Evolutionary conservation across 2,888 invertebrate species (phyloP).

Genomic region (Coelinius sp.): DNA sequence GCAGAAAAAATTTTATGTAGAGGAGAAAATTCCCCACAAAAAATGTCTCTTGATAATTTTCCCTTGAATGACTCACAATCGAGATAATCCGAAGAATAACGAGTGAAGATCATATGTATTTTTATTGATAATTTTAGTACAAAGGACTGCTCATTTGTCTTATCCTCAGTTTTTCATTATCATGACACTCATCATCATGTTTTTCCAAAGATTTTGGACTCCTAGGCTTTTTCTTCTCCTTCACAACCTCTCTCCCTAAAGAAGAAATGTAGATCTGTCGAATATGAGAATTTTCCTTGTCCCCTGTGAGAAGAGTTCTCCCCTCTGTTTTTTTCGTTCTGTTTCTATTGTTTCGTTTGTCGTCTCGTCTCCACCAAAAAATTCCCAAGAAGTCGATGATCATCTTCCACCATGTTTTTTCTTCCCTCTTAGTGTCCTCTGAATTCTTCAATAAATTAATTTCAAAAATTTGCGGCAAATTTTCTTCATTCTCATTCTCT

Average conservation of each 20-base stretch:
- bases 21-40: no score
- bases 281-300: conserved; percentile 8
- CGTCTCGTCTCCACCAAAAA: conserved; percentile 30
- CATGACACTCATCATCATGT: conserved; percentile 19
- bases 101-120: no score
- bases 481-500: not conserved
- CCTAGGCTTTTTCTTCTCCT: conserved; percentile 43
- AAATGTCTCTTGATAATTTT: no score
- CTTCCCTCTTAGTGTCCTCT: not conserved
- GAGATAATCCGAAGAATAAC: no score
- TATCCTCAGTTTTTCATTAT: conserved; percentile 33
- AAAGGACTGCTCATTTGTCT: conserved; percentile 52
- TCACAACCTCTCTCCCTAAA: not conserved
- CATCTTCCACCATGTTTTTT: conserved; percentile 33
- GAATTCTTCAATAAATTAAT: not conserved
- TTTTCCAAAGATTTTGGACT: conserved; percentile 23
- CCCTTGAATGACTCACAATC: no score
- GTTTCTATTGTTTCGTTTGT: not conserved
- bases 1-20: no score
- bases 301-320: not conserved
- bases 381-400: conserved; percentile 41
- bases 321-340: conserved; percentile 19
- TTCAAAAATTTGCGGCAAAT: not conserved
- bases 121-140: conserved; percentile 38
- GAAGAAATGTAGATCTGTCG: conserved; percentile 22